Percentiles rank a stretch among this genome's conserved stretches.
Evolutionary conservation across 2,888 invertebrate species (phyloP).

Genomic region (Pogonocherus hispidulus): DNA sequence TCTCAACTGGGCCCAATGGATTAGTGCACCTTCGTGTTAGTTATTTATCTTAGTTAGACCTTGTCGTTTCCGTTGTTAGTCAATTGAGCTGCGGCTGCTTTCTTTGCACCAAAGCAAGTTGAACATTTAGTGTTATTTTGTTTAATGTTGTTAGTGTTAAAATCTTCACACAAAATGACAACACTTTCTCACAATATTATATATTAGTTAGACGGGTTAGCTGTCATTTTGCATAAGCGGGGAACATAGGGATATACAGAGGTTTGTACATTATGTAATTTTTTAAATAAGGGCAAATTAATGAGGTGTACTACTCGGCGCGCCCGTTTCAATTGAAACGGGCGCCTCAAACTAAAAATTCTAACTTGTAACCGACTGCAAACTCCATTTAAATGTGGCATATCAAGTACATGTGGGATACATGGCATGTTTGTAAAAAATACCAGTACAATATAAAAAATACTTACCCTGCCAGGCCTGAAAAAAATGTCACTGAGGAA

Average conservation of each 20-base stretch:
- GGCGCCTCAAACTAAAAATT: constrained; percentile 50
- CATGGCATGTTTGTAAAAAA: constrained; percentile 45
- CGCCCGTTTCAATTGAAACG: constrained; percentile 38
- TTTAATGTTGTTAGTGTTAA: constrained; percentile 41
- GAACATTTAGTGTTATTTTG: constrained; percentile 57
- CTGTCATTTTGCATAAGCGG: constrained; percentile 42
- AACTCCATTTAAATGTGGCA: constrained; percentile 65
- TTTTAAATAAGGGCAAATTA: constrained; percentile 33
- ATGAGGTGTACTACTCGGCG: constrained; percentile 38
- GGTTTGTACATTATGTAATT: constrained; percentile 28
- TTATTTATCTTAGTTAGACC: background rate
- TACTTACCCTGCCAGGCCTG: constrained; percentile 37
- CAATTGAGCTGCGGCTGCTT: constrained; percentile 51
- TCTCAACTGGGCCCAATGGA: constrained; percentile 24
- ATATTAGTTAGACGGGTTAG: background rate
- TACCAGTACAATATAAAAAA: background rate
- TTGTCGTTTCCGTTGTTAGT: constrained; percentile 17
- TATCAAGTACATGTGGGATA: constrained; percentile 59
- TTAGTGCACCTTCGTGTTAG: constrained; percentile 28
- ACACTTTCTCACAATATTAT: constrained; percentile 32
- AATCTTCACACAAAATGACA: constrained; percentile 45
- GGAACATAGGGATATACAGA: constrained; percentile 28
- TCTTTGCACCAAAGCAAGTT: constrained; percentile 61
- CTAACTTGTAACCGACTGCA: constrained; percentile 62
- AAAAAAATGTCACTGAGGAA: constrained; percentile 13